Conservation (phyloP, 2,888 invertebrate species). For the Onchidella celtica region DNA sequence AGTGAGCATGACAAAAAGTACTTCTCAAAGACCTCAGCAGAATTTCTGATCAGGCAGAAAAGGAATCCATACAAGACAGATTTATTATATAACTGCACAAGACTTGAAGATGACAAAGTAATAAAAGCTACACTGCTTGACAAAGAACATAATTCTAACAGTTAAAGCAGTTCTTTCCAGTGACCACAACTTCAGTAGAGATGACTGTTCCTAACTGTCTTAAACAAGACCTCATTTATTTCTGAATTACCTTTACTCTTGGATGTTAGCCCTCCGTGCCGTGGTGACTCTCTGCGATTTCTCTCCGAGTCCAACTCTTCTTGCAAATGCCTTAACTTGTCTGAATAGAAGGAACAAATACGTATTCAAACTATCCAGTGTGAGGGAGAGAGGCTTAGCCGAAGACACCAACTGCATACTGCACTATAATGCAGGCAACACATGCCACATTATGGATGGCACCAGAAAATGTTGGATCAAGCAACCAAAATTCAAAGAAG, state of each 20-base stretch:
- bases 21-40: too few species aligned
- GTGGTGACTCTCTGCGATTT: conserved; percentile 49
- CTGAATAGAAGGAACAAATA: conserved; percentile 53
- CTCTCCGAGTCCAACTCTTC: conserved; percentile 65
- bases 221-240: too few species aligned
- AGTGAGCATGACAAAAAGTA: too few species aligned
- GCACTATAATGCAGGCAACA: not conserved
- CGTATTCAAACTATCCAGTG: not conserved
- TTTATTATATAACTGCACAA: too few species aligned
- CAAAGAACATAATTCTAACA: too few species aligned
- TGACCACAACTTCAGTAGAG: too few species aligned
- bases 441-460: not conserved
- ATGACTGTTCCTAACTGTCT: too few species aligned
- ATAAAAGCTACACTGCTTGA: too few species aligned
- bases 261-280: conserved; percentile 48
- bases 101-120: too few species aligned
- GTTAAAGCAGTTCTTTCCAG: too few species aligned
- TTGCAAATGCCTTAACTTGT: conserved; percentile 64
- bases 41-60: too few species aligned
- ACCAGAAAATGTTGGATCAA: not conserved
- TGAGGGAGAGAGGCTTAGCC: not conserved
- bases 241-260: conserved; percentile 58
- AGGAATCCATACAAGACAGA: too few species aligned
- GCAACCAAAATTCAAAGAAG: conserved; percentile 9
- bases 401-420: not conserved